These are phyloP conservation scores for Theonella swinhoei DNA, from an alignment of 37 sponge, comb jelly and placozoan genomes.

Conservation along the genomic window DNA sequence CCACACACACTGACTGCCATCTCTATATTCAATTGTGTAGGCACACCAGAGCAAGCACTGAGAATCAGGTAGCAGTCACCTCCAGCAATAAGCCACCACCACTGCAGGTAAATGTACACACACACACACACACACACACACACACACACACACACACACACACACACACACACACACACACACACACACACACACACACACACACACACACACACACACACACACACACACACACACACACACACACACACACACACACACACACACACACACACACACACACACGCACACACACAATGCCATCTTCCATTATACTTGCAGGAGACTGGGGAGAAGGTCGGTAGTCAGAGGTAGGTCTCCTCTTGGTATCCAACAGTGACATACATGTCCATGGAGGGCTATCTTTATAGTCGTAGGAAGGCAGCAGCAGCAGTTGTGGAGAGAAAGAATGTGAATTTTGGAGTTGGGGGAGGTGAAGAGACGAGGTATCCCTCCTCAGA, in stretches of 20 bases:
- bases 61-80: not conserved
- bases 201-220: no score
- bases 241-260: not conserved
- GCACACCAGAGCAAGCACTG: not conserved
- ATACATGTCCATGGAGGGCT: not conserved
- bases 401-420: constrained; percentile 28
- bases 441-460: constrained; percentile 59
- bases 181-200: no score
- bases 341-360: not conserved
- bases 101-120: not conserved
- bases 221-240: not conserved
- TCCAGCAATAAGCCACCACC: not conserved
- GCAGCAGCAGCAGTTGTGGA: constrained; percentile 8
- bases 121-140: no score
- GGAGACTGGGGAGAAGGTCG: not conserved
- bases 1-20: no score
- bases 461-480: constrained; percentile 73
- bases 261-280: not conserved
- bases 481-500: no score
- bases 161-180: no score
- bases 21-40: not conserved
- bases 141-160: no score
- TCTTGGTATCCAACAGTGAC: not conserved
- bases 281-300: not conserved
- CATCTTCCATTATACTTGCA: not conserved